These are phyloP conservation scores for Bursaphelenchus mucronatus DNA, from an alignment of 1,140 invertebrate genomes.

Conservation along the genomic window DNA sequence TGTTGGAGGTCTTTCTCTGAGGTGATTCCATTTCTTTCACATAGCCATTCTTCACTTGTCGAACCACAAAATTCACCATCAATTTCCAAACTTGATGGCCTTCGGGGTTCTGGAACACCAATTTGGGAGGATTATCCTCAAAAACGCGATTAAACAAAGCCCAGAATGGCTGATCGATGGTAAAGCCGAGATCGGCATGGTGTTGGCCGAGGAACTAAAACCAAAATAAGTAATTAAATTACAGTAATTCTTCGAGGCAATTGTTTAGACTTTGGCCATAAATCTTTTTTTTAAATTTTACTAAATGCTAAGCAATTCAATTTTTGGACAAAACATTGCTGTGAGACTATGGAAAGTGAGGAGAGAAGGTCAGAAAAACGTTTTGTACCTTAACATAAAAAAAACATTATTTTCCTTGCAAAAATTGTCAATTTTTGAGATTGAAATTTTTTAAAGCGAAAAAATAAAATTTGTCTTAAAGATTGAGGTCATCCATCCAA, in stretches of 20 bases:
- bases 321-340: too few species aligned
- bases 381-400: background rate
- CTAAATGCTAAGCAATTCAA: too few species aligned
- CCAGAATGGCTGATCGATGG: conserved; percentile 36
- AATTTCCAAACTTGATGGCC: conserved; percentile 45
- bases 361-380: conserved; percentile 21
- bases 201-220: conserved; percentile 35
- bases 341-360: too few species aligned
- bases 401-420: background rate
- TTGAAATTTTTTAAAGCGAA: too few species aligned
- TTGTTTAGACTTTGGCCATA: too few species aligned
- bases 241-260: too few species aligned
- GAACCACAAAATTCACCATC: conserved; percentile 44
- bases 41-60: conserved; percentile 47
- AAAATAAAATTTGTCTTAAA: too few species aligned
- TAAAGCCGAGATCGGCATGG: conserved; percentile 35
- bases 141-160: conserved; percentile 44
- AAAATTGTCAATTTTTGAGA: too few species aligned
- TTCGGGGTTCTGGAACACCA: conserved; percentile 47
- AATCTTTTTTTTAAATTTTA: too few species aligned
- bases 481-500: too few species aligned
- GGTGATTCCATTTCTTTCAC: conserved; percentile 23
- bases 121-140: conserved; percentile 46
- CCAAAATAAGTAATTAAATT: conserved; percentile 12
- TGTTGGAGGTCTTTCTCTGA: conserved; percentile 20